These are phyloP conservation scores for Neuroterus valhalla DNA, from an alignment of 1,140 invertebrate species.

Conservation along the genomic window DNA sequence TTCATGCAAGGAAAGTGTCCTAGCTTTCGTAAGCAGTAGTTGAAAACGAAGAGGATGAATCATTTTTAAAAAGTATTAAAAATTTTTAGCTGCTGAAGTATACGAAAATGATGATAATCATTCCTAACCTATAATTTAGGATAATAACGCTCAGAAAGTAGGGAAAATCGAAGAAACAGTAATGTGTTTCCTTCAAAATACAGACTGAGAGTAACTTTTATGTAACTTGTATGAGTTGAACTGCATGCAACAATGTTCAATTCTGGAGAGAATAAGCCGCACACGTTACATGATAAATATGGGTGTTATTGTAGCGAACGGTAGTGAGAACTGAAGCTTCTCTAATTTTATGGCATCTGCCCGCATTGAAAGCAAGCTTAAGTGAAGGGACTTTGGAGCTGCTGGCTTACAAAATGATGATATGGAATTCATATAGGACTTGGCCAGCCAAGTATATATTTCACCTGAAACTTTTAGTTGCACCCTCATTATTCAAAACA, in stretches of 20 bases:
- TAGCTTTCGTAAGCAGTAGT: no score
- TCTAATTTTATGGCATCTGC: constrained; percentile 1
- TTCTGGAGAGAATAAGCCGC: neutral
- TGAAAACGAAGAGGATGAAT: no score
- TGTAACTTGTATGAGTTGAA: no score
- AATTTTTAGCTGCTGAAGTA: no score
- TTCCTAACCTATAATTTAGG: no score
- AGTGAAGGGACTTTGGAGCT: neutral
- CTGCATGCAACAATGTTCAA: neutral
- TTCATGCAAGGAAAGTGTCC: no score
- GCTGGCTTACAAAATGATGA: neutral
- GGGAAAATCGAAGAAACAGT: no score
- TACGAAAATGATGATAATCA: no score
- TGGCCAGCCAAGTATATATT: neutral
- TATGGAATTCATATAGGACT: constrained; percentile 1
- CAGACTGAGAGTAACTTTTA: no score
- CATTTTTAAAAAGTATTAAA: no score
- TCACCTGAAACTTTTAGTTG: neutral
- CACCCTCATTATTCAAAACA: neutral
- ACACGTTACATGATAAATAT: neutral
- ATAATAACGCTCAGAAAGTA: no score
- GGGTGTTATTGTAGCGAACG: neutral
- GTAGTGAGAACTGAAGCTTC: neutral
- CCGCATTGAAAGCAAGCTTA: constrained; percentile 1
- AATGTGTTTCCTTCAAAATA: no score